These are phyloP conservation scores for Propsilocerus akamusi DNA, from an alignment of 1,140 invertebrate genomes.

Conservation along the genomic window DNA sequence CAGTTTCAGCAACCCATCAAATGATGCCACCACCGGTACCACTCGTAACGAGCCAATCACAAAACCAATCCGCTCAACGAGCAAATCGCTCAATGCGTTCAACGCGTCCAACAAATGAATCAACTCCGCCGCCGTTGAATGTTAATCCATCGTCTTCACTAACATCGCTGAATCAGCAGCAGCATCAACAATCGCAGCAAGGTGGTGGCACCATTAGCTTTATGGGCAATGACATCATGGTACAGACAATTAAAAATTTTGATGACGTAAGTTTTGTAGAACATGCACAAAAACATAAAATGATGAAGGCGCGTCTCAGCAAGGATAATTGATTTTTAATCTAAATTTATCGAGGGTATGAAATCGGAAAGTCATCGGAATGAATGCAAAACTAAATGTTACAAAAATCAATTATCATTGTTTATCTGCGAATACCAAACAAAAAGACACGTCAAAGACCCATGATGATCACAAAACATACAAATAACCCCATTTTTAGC, in stretches of 20 bases:
- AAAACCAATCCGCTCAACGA: constrained; percentile 15
- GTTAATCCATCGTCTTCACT: constrained; percentile 1
- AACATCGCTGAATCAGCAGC: constrained; percentile 9
- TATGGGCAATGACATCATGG: constrained; percentile 8
- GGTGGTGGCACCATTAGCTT: constrained; percentile 5
- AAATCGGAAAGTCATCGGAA: neutral
- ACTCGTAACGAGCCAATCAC: constrained; percentile 10
- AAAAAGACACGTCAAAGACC: constrained; percentile 1
- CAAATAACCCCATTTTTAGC: constrained; percentile 8
- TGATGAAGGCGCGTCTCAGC: neutral
- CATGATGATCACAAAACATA: constrained; percentile 3
- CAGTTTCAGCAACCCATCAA: constrained; percentile 7
- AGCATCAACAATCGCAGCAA: constrained; percentile 7
- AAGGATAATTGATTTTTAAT: constrained; percentile 3
- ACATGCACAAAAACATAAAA: neutral
- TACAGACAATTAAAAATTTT: constrained; percentile 14
- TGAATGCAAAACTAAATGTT: neutral
- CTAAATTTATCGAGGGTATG: neutral
- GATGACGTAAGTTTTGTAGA: constrained; percentile 14
- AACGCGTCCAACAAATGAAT: constrained; percentile 26
- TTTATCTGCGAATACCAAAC: neutral
- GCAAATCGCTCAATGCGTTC: constrained; percentile 13
- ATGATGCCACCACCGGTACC: constrained; percentile 15
- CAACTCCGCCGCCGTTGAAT: constrained; percentile 23
- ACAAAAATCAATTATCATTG: constrained; percentile 1